phyloP scores from a whole-genome alignment of 2,888 invertebrate species.

The Cheilosia vernalis region DNA sequence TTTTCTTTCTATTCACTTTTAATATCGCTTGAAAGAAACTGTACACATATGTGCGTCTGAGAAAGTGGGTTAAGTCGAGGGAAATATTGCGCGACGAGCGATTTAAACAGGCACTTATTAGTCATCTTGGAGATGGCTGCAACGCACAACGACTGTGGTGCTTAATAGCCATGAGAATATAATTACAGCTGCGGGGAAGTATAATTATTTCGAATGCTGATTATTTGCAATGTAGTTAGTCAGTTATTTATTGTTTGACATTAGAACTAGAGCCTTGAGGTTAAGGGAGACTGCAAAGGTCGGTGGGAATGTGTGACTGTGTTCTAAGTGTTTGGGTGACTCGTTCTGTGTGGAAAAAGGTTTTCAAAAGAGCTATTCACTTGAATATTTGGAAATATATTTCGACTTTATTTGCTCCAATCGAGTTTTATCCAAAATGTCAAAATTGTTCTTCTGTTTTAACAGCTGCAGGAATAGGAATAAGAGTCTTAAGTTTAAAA shows the following conservation, averaged over 20 bases:
- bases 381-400: too few species aligned
- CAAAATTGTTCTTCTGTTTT: too few species aligned
- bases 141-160: constrained; percentile 22
- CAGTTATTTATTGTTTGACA: neutral
- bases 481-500: too few species aligned
- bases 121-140: constrained; percentile 37
- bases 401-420: too few species aligned
- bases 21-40: neutral
- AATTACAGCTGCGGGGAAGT: neutral
- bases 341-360: too few species aligned
- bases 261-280: constrained; percentile 1
- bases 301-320: constrained; percentile 20
- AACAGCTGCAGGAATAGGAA: too few species aligned
- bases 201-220: constrained; percentile 9
- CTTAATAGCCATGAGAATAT: constrained; percentile 46
- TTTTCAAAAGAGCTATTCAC: too few species aligned
- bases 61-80: constrained; percentile 60
- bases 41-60: constrained; percentile 22
- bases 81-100: constrained; percentile 39
- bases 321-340: too few species aligned
- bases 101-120: constrained; percentile 39
- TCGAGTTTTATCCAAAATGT: too few species aligned
- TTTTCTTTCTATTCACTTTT: constrained; percentile 1
- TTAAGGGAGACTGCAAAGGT: neutral
- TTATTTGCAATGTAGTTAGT: neutral